Conservation (phyloP, 2,797 vertebrate genomes). For the Enteromius thamalakanensis region DNA sequence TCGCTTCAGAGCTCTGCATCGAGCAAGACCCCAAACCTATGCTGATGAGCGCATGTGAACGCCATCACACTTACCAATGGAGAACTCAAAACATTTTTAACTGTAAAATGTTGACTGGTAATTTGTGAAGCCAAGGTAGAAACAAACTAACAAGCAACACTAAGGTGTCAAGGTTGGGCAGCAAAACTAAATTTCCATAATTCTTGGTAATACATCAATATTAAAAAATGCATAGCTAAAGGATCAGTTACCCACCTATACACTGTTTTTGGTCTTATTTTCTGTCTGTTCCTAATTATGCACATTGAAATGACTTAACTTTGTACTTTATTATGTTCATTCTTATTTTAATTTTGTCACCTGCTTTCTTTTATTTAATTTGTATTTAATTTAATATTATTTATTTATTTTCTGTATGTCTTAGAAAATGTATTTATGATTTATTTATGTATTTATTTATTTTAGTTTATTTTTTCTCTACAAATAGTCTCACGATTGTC, state of each 20-base stretch:
- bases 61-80: neutral
- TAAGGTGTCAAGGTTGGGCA: neutral
- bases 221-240: neutral
- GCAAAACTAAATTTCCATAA: neutral
- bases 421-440: neutral
- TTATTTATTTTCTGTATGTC: neutral
- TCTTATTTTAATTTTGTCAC: neutral
- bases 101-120: neutral
- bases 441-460: neutral
- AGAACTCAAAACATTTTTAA: neutral
- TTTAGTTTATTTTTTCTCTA: neutral
- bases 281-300: neutral
- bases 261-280: neutral
- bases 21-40: neutral
- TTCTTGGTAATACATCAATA: neutral
- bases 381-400: neutral
- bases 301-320: neutral
- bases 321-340: neutral
- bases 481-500: neutral
- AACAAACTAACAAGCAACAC: neutral
- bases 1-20: slow-evolving; percentile 13
- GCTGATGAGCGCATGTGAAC: neutral
- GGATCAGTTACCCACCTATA: neutral
- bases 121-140: neutral
- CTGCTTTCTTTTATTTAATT: neutral